Evolutionary conservation across 2,113 vertebrate genomes (phyloP).

Genomic region (Nettapus auritus): DNA sequence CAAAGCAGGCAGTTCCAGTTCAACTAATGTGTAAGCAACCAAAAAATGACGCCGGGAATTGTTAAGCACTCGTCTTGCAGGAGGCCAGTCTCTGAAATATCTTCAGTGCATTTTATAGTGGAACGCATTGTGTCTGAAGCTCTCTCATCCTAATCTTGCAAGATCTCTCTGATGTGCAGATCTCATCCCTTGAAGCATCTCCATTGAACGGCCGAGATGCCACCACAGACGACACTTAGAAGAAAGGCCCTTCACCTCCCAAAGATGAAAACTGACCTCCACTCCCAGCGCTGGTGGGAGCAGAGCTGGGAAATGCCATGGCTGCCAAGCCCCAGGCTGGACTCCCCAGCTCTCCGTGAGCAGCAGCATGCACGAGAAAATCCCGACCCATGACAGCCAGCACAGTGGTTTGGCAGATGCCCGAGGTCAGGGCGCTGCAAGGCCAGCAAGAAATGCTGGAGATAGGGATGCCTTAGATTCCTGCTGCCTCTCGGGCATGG

Average conservation of each 20-base stretch:
- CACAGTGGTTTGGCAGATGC: background rate
- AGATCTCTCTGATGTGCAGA: background rate
- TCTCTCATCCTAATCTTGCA: background rate
- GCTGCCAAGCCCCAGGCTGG: background rate
- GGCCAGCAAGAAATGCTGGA: slow-evolving; percentile 14
- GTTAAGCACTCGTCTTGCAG: background rate
- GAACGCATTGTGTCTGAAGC: no score
- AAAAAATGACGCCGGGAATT: background rate
- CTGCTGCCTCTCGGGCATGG: slow-evolving; percentile 5
- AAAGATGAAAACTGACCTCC: background rate
- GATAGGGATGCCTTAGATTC: slow-evolving; percentile 49
- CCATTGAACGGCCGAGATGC: background rate
- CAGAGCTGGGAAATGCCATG: background rate
- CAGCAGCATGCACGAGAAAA: background rate
- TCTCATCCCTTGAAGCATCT: fast-evolving
- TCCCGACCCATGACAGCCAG: background rate
- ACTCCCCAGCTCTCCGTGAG: background rate
- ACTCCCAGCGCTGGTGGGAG: background rate
- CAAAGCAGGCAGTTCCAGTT: background rate
- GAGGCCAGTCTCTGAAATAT: background rate
- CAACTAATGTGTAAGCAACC: background rate
- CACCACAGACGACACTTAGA: fast-evolving
- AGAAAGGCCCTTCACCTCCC: background rate
- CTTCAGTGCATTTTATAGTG: background rate
- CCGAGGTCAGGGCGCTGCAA: background rate